Conservation (phyloP, 2,797 vertebrate genomes). For the Sebastes taczanowskii region DNA sequence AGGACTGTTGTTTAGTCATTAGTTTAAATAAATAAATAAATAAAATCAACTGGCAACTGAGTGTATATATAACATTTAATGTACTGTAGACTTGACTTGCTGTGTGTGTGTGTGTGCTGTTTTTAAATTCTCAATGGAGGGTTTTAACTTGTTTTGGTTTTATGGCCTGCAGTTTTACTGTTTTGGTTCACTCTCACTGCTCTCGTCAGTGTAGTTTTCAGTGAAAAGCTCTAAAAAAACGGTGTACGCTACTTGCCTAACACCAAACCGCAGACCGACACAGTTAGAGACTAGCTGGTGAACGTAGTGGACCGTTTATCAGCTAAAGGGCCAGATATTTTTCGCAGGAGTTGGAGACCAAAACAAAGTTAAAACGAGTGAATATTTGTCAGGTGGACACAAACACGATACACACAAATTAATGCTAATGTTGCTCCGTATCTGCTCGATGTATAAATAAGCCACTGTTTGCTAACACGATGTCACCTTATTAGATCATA, state of each 20-base stretch:
- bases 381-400: background rate
- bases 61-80: too few species aligned
- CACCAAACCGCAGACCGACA: background rate
- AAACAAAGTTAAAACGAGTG: background rate
- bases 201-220: background rate
- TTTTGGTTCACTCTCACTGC: background rate
- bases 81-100: background rate
- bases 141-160: too few species aligned
- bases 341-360: background rate
- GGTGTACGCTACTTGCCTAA: too few species aligned
- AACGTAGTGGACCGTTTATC: background rate
- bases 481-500: background rate
- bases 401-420: background rate
- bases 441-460: background rate
- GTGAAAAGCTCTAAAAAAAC: too few species aligned
- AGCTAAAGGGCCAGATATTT: background rate
- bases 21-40: too few species aligned
- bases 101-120: background rate
- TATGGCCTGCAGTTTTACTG: too few species aligned
- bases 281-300: background rate
- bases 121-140: background rate
- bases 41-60: background rate
- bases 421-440: background rate
- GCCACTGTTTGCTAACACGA: background rate
- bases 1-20: too few species aligned